Evolutionary conservation across 2,113 vertebrate genomes (phyloP).

Genomic region (Nicator chloris): DNA sequence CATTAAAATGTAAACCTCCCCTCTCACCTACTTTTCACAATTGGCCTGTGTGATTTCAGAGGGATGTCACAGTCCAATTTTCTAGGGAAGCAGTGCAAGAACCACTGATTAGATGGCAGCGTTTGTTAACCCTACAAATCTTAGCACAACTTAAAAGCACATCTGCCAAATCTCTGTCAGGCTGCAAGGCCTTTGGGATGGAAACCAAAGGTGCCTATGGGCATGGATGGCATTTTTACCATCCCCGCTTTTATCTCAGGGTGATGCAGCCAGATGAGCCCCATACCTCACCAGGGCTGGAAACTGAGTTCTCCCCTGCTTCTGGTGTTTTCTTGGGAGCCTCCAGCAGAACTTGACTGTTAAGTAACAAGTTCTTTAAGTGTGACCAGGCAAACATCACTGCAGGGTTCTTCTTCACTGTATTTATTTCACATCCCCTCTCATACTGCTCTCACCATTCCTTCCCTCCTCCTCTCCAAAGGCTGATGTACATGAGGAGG

Average conservation of each 20-base stretch:
- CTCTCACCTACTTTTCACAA: neutral
- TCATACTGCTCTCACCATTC: accelerated
- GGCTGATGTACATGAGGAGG: neutral
- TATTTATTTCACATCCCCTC: neutral
- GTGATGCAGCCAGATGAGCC: neutral
- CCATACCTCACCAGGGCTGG: neutral
- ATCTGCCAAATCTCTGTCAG: neutral
- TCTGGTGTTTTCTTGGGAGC: neutral
- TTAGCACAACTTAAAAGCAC: neutral
- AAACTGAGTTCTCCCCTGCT: neutral
- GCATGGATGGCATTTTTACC: neutral
- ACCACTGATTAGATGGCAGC: neutral
- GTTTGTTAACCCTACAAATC: neutral
- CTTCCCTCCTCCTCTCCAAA: neutral
- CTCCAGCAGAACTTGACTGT: neutral
- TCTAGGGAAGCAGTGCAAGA: neutral
- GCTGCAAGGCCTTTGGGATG: neutral
- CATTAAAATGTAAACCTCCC: neutral
- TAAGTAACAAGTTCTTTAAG: neutral
- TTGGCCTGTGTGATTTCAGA: neutral
- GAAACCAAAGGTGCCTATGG: neutral
- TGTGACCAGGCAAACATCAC: neutral
- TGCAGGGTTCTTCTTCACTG: neutral
- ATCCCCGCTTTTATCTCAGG: neutral
- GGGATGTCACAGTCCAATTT: neutral